These are phyloP conservation scores for Centropus unirufus DNA, from an alignment of 2,113 vertebrate species.

Conservation along the genomic window DNA sequence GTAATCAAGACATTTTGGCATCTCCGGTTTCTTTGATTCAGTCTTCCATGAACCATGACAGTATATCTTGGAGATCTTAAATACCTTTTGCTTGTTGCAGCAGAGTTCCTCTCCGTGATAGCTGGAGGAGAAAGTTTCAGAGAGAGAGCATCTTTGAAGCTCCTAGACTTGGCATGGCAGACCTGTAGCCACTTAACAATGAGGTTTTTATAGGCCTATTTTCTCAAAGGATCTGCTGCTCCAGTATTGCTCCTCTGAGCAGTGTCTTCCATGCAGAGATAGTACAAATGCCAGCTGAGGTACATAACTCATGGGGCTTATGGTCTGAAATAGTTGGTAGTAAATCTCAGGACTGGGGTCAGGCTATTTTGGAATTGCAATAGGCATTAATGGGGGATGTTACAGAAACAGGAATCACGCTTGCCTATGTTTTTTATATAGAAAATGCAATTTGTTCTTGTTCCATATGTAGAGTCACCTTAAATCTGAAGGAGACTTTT, in stretches of 20 bases:
- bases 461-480: background rate
- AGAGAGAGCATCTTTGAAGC: background rate
- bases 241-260: background rate
- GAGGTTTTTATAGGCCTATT: background rate
- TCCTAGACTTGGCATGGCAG: background rate
- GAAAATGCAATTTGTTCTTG: background rate
- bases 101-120: background rate
- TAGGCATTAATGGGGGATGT: background rate
- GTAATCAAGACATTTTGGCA: background rate
- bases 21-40: background rate
- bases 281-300: background rate
- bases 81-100: background rate
- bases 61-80: background rate
- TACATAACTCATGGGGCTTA: background rate
- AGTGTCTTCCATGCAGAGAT: background rate
- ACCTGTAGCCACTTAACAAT: background rate
- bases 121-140: background rate
- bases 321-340: background rate
- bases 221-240: background rate
- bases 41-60: background rate
- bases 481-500: slow-evolving; percentile 22
- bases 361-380: background rate
- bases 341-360: background rate
- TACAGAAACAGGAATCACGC: background rate
- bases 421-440: background rate